Evolutionary conservation across 2,113 vertebrate genomes (phyloP).

Genomic region (Gorsachius goisagi): DNA sequence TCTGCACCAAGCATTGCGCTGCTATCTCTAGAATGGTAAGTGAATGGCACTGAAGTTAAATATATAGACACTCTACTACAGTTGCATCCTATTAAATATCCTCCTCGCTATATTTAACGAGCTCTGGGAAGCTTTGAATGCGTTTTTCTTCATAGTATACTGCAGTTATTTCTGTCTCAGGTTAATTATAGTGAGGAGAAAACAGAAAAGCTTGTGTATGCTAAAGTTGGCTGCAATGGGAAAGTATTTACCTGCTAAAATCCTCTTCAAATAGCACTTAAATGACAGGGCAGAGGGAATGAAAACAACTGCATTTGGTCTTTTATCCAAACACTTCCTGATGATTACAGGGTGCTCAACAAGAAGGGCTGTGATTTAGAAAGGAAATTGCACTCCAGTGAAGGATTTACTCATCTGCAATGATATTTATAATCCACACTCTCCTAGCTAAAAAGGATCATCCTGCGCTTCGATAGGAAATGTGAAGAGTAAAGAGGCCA

Average conservation of each 20-base stretch:
- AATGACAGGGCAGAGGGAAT: conserved; percentile 56
- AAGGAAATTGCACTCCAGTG: conserved; percentile 43
- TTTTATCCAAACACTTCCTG: conserved; percentile 34
- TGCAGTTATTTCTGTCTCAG: neutral
- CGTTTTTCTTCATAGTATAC: neutral
- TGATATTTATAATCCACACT: conserved; percentile 46
- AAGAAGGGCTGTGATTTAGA: conserved; percentile 50
- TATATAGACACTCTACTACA: neutral
- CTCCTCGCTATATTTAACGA: neutral
- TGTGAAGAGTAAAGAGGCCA: neutral
- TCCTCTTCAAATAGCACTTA: conserved; percentile 46
- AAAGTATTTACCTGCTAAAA: conserved; percentile 53
- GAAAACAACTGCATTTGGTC: conserved; percentile 47
- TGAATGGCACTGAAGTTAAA: neutral
- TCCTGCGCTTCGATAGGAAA: neutral
- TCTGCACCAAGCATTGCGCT: neutral
- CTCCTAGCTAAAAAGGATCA: neutral
- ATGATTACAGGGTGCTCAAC: conserved; percentile 35
- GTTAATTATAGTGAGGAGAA: neutral
- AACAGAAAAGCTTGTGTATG: neutral
- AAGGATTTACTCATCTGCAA: conserved; percentile 41
- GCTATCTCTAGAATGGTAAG: neutral
- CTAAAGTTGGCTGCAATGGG: neutral
- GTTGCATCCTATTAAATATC: neutral
- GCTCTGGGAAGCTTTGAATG: neutral